Percentiles rank a stretch among this genome's conserved stretches.
Conservation (phyloP, 1,140 invertebrate species). For the Copidosoma floridanum region DNA sequence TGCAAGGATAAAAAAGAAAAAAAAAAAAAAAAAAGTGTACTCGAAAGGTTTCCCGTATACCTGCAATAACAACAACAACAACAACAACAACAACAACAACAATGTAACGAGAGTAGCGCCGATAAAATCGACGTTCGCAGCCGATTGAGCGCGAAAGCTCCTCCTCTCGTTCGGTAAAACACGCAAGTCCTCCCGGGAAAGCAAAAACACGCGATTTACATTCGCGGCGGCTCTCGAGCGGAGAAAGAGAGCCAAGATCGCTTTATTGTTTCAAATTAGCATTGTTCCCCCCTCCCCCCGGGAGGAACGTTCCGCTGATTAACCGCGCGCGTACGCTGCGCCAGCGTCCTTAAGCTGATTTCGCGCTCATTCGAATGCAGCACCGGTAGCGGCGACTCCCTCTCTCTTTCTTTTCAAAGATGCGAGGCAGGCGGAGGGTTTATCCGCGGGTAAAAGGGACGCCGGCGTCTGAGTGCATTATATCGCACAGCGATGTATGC, state of each 20-base stretch:
- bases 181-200: neutral
- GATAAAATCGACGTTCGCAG: neutral
- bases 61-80: too few relatives aligned
- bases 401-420: too few relatives aligned
- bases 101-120: too few relatives aligned
- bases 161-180: neutral
- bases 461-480: too few relatives aligned
- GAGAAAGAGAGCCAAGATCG: neutral
- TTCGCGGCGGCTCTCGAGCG: neutral
- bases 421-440: too few relatives aligned
- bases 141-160: slow-evolving; percentile 13
- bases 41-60: too few relatives aligned
- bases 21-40: too few relatives aligned
- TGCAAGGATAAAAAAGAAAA: too few relatives aligned
- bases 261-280: slow-evolving; percentile 28
- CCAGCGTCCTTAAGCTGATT: slow-evolving; percentile 15
- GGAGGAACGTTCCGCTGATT: slow-evolving; percentile 19
- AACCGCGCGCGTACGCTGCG: slow-evolving; percentile 2
- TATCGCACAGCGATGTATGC: too few relatives aligned
- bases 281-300: slow-evolving; percentile 6
- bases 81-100: too few relatives aligned
- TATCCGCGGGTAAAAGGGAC: too few relatives aligned
- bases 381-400: neutral
- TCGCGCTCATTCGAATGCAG: slow-evolving; percentile 17
- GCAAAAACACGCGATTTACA: slow-evolving; percentile 19